Base-by-base conservation (phyloP, 2,113 vertebrate genomes). In the Sturnus vulgaris region DNA sequence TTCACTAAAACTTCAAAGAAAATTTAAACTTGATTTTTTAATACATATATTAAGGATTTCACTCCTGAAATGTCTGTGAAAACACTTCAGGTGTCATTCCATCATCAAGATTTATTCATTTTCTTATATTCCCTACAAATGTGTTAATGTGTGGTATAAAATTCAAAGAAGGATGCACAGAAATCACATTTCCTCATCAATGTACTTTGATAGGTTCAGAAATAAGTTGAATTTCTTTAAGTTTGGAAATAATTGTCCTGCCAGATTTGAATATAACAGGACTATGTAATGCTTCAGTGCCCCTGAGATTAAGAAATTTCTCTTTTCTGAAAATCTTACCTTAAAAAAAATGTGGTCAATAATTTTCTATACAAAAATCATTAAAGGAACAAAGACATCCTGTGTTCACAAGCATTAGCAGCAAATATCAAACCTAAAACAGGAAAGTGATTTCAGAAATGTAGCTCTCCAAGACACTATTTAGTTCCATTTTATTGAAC, bases 281-380 rank as follows among this genome's bases (percentile, higher is more conserved):
- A 46, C 52, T 55, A 17, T 23, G 10, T 47, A 63, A 56, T 30
- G 9, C 28, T 68, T 68, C 28, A 59, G 30, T 52, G 53, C 11
- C 69, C 4, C 44, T 42, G 40, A 82, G 28, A n/a, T 59, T 59
- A 25, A 64, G 63, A 87, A 91, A 65, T 12, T 93, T 66, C 37
- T 91, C 28, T 46, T 92, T 90, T 50, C 55, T 89, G 37, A 46
- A 95, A 91, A 87, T 10, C 1, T 69, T 89, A 68, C 14, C 27
- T 86, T 92, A 86, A 83, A 86, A 82, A 3, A 68, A 72, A 76
- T 65, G 50, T 53, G 46, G 24, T 95, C 55, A 96, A 75, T 86
- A 53, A 55, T 95, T 95, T 64, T 82, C 75, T 86, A n/a, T 50
- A 47, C 23, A 96, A 96, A 96, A 91, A 85, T 93, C 66, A 18